Conservation (phyloP, 2,113 vertebrate genomes). For the Taurulus bubalis region DNA sequence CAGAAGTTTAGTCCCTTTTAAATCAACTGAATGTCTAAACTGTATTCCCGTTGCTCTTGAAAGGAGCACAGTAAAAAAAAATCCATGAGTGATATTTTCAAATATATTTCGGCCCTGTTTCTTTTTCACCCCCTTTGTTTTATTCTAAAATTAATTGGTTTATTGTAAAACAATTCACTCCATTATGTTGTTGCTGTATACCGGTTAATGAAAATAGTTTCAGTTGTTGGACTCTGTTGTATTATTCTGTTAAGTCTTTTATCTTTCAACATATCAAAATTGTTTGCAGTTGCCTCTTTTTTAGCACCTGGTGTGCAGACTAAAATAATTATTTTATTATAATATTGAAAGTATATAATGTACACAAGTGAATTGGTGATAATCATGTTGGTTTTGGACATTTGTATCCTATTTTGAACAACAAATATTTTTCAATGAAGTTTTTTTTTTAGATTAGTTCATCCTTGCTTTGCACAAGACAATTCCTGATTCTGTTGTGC, state of each 20-base stretch:
- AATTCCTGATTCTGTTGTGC: slow-evolving; percentile 74
- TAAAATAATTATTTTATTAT: slow-evolving; percentile 77
- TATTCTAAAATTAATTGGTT: slow-evolving; percentile 38
- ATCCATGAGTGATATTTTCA: neutral
- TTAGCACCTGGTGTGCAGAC: slow-evolving; percentile 86
- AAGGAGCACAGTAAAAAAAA: neutral
- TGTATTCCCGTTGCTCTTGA: neutral
- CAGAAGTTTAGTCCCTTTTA: neutral
- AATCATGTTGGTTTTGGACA: slow-evolving; percentile 77
- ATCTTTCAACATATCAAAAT: slow-evolving; percentile 67
- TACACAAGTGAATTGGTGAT: slow-evolving; percentile 70
- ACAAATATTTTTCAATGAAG: slow-evolving; percentile 77
- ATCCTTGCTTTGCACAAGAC: slow-evolving; percentile 77
- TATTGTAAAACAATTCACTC: slow-evolving; percentile 31
- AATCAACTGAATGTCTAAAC: neutral
- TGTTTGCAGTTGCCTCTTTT: slow-evolving; percentile 68
- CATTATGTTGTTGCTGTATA: slow-evolving; percentile 27
- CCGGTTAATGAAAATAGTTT: slow-evolving; percentile 60
- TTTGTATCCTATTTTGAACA: slow-evolving; percentile 79
- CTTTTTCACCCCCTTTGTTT: slow-evolving; percentile 43
- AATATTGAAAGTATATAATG: slow-evolving; percentile 81
- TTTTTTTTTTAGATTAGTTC: slow-evolving; percentile 75
- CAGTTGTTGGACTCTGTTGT: slow-evolving; percentile 55
- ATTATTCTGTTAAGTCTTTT: slow-evolving; percentile 63
- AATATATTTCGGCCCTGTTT: slow-evolving; percentile 10